Percentiles rank a stretch among this genome's conserved stretches.
phyloP scores from a whole-genome alignment of 2,888 invertebrate species.

The Choreutis nemorana region DNA sequence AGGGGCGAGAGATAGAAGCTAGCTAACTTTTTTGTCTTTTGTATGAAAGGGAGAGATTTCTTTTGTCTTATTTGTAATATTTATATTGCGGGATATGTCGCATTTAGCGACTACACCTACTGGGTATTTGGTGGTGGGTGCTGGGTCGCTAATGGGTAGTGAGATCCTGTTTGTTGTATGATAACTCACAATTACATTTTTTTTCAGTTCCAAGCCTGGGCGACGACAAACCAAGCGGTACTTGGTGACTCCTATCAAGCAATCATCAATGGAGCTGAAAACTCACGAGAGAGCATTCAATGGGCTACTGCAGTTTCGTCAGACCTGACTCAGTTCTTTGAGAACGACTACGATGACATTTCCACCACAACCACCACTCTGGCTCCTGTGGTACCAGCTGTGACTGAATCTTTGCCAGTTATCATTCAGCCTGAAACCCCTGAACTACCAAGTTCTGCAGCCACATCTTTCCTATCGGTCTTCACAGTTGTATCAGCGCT shows the following conservation, averaged over 20 bases:
- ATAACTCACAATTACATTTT: conserved; percentile 5
- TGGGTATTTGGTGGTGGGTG: too few relatives aligned
- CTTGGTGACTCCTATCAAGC: conserved; percentile 19
- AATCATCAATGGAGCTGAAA: conserved; percentile 20
- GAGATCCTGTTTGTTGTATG: too few relatives aligned
- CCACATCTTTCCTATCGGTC: conserved; percentile 23
- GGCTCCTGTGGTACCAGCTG: conserved; percentile 11
- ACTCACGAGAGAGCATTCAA: conserved; percentile 20
- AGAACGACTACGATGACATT: conserved; percentile 16
- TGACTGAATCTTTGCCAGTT: conserved; percentile 5
- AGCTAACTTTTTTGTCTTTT: too few relatives aligned
- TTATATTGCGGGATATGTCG: too few relatives aligned
- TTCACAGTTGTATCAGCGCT: conserved; percentile 21
- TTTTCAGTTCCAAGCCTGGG: conserved; percentile 43
- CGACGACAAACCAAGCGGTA: conserved; percentile 13
- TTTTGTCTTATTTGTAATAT: too few relatives aligned
- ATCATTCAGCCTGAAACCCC: conserved; percentile 30
- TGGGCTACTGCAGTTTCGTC: conserved; percentile 22
- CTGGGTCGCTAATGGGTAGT: too few relatives aligned
- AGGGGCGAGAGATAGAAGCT: too few relatives aligned
- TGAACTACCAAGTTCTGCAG: conserved; percentile 27
- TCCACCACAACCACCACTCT: conserved; percentile 10
- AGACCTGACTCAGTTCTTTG: conserved; percentile 30
- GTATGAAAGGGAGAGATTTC: too few relatives aligned
- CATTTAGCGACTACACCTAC: too few relatives aligned